Conservation (phyloP, 2,888 invertebrate genomes). For the Spisula solida region DNA sequence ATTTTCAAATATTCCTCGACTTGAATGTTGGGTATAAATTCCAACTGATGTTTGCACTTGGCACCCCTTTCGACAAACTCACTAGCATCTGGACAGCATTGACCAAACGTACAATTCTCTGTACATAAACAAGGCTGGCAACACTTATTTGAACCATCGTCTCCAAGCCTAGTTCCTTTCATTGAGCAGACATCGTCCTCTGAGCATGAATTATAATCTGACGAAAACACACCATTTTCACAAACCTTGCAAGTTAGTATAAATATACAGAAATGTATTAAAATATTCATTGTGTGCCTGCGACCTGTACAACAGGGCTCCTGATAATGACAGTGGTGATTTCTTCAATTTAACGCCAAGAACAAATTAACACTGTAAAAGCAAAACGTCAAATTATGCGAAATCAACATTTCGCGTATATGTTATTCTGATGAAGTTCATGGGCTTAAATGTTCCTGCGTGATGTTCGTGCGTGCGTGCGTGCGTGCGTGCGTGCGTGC, state of each 20-base stretch:
- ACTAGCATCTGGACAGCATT: background rate
- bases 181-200: background rate
- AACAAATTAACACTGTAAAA: too few species aligned
- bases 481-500: too few species aligned
- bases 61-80: background rate
- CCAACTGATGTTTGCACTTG: background rate
- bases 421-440: too few species aligned
- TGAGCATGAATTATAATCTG: background rate
- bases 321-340: too few species aligned
- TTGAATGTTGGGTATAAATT: background rate
- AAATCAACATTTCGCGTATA: too few species aligned
- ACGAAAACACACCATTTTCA: background rate
- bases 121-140: background rate
- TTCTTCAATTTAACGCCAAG: too few species aligned
- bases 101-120: background rate
- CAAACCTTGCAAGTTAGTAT: background rate
- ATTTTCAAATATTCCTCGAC: background rate
- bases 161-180: background rate
- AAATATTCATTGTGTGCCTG: background rate
- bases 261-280: background rate
- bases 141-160: background rate
- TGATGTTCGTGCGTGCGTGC: too few species aligned
- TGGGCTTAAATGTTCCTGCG: too few species aligned
- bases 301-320: too few species aligned
- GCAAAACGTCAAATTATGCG: too few species aligned